Evolutionary conservation across 2,888 invertebrate genomes (phyloP).

Genomic region (Harpalus rubripes): DNA sequence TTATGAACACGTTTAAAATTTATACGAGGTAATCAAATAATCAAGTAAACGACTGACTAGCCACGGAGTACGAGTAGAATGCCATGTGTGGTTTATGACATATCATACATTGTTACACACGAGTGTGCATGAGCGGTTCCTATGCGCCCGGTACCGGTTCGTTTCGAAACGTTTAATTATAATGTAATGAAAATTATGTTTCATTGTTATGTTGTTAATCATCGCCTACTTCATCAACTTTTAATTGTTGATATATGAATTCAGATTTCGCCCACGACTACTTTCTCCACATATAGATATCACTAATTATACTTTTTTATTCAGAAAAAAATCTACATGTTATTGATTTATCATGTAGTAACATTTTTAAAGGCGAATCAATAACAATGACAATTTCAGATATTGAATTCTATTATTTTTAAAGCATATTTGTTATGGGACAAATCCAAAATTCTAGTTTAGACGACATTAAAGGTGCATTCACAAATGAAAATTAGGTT

Average conservation of each 20-base stretch:
- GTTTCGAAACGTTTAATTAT: slow-evolving; percentile 52
- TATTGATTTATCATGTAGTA: no score
- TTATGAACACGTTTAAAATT: slow-evolving; percentile 51
- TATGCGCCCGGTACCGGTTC: background rate
- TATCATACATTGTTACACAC: slow-evolving; percentile 23
- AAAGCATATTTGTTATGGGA: no score
- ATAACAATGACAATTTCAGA: no score
- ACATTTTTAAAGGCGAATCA: no score
- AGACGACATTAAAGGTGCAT: no score
- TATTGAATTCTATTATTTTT: no score
- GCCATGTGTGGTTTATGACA: slow-evolving; percentile 46
- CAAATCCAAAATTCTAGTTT: no score
- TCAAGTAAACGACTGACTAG: slow-evolving; percentile 20
- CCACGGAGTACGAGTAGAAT: slow-evolving; percentile 16
- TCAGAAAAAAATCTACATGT: no score
- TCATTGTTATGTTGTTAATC: slow-evolving; percentile 53
- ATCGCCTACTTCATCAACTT: slow-evolving; percentile 44
- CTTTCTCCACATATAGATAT: slow-evolving; percentile 28
- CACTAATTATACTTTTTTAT: background rate
- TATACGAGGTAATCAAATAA: slow-evolving; percentile 58
- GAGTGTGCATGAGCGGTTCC: slow-evolving; percentile 1
- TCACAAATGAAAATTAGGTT: no score
- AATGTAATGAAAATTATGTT: slow-evolving; percentile 50
- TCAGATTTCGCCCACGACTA: slow-evolving; percentile 22
- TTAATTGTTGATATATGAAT: slow-evolving; percentile 44